Base-by-base conservation (phyloP, 2,113 vertebrate species). In the Serranochromis macrocephalus region DNA sequence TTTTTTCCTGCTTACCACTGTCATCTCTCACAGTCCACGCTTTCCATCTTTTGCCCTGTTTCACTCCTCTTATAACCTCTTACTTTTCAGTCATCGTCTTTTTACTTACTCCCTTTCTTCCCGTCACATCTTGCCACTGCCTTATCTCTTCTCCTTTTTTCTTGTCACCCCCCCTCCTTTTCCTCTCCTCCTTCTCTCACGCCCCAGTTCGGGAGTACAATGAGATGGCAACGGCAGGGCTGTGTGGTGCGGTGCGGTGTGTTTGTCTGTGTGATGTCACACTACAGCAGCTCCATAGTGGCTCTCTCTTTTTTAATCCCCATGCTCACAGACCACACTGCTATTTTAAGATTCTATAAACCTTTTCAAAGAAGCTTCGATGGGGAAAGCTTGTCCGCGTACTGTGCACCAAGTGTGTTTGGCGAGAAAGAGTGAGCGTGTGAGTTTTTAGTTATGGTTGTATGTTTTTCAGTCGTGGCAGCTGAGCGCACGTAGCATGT, bases 311-410 rank as follows among this genome's bases (percentile, higher is more conserved):
- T 89, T 94, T 95, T 92, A 95, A 95, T 96, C 94, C 93, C 84
- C 11, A 55, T 80, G 89, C 90, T 92, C 89, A 89, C 83, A 88
- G 90, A 95, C 91, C 89, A 88, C 91, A 92, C 88, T 81, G 94
- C 94, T 96, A 96, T 96, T 96, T 96, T 92, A 91, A 93, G 94
- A 94, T 94, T 92, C 81, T 91, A 92, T 94, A 96, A 96, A 95
- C 92, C 93, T 94, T 95, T 92, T 93, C 91, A 96, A 94, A 93
- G 91, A 86, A 68, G 92, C 92, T 93, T 91, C 91, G 85, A 94
- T 91, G 91, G 36, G 85, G 87, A 85, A 86, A 87, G 90, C 89
- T 88, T 80, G 89, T 87, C 80, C 81, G 21, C 91, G 85, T 51
- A 54, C 81, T 78, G 68, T 90, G 92, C 80, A 83, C 82, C 9